Conservation (phyloP, 2,797 vertebrate species). For the Lemur catta region DNA sequence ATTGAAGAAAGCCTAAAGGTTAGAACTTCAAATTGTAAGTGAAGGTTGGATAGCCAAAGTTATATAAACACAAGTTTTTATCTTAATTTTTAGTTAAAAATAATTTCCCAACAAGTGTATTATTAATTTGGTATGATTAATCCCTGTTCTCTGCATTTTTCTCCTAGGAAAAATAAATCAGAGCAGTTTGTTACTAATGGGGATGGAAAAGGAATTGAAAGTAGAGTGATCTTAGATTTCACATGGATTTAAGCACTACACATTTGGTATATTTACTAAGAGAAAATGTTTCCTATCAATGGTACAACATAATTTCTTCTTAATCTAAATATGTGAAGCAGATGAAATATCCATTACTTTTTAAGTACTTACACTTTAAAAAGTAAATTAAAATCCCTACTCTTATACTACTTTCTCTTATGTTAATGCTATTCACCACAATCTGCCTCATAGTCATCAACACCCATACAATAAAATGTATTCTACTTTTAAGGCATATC, state of each 20-base stretch:
- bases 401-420: background rate
- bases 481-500: background rate
- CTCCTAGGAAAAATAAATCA: slow-evolving; percentile 23
- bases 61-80: background rate
- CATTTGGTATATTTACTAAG: background rate
- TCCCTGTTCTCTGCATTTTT: background rate
- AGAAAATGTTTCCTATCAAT: background rate
- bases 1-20: background rate
- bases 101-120: background rate
- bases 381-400: background rate
- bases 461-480: background rate
- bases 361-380: background rate
- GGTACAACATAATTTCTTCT: background rate
- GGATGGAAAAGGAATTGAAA: background rate
- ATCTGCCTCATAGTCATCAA: background rate
- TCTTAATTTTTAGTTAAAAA: slow-evolving; percentile 5
- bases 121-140: background rate
- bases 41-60: background rate
- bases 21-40: background rate
- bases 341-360: background rate
- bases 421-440: background rate
- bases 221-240: background rate
- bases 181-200: background rate
- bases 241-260: background rate
- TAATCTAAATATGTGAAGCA: background rate